phyloP scores from a whole-genome alignment of 2,113 vertebrate genomes.

The Xenopus borealis region DNA sequence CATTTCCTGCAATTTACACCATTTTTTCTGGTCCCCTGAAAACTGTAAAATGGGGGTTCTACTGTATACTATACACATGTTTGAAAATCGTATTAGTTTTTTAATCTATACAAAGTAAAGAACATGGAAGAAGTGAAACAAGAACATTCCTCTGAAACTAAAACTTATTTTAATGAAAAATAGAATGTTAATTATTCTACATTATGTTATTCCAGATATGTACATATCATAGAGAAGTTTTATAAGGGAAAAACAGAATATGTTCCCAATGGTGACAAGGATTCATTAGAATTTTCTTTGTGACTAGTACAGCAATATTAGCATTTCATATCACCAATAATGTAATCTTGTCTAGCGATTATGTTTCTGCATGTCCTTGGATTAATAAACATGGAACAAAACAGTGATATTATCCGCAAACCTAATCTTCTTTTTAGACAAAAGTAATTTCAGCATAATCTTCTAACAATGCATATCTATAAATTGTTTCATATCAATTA shows the following conservation, averaged over 20 bases:
- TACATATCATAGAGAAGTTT: neutral
- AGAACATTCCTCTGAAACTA: too few relatives aligned
- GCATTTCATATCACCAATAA: constrained; percentile 20
- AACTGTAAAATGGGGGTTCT: too few relatives aligned
- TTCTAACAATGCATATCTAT: constrained; percentile 43
- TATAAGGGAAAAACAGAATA: neutral
- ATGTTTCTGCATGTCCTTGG: constrained; percentile 41
- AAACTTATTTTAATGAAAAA: too few relatives aligned
- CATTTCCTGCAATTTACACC: too few relatives aligned
- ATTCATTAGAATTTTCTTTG: constrained; percentile 3
- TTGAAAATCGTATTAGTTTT: too few relatives aligned
- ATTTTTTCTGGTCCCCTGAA: too few relatives aligned
- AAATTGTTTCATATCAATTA: constrained; percentile 49
- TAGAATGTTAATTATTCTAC: too few relatives aligned
- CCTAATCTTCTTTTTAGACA: constrained; percentile 36
- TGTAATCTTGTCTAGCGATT: constrained; percentile 35
- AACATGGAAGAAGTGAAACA: too few relatives aligned
- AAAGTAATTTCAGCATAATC: constrained; percentile 35
- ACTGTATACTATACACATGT: too few relatives aligned
- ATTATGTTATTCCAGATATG: neutral
- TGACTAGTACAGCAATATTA: constrained; percentile 8
- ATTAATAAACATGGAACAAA: constrained; percentile 35
- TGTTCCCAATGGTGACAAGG: neutral
- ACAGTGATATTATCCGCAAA: neutral
- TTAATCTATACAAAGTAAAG: too few relatives aligned